These are phyloP conservation scores for Spondyliosoma cantharus DNA, from an alignment of 2,797 vertebrate genomes.

Conservation along the genomic window DNA sequence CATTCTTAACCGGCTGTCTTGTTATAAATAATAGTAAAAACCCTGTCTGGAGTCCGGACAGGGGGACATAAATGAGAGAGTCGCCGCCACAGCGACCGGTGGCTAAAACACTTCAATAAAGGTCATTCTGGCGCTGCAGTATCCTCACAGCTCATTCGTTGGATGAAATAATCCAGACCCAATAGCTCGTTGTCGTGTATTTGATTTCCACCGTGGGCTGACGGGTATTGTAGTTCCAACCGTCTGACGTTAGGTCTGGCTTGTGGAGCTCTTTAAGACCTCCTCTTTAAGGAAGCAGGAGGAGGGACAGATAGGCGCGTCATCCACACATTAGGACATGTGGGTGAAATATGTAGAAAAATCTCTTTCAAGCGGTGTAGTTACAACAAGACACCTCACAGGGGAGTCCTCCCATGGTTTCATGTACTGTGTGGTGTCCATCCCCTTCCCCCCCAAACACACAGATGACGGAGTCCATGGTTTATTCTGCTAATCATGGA, in stretches of 20 bases:
- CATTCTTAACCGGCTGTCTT: slow-evolving; percentile 75
- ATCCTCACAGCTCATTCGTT: slow-evolving; percentile 73
- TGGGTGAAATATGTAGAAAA: neutral
- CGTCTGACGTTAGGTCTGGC: fast-evolving
- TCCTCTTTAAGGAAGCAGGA: neutral
- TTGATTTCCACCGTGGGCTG: neutral
- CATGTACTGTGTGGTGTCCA: neutral
- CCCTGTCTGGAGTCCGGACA: neutral
- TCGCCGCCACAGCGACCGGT: slow-evolving; percentile 51
- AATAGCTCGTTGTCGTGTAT: slow-evolving; percentile 31
- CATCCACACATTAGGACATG: neutral
- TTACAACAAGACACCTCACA: neutral
- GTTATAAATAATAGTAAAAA: neutral
- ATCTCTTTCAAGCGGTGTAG: neutral
- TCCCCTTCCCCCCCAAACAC: neutral
- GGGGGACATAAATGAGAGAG: slow-evolving; percentile 24
- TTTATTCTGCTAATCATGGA: slow-evolving; percentile 70
- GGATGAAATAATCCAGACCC: slow-evolving; percentile 42
- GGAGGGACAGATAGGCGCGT: neutral
- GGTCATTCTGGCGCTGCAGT: slow-evolving; percentile 76
- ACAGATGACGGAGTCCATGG: slow-evolving; percentile 28
- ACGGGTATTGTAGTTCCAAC: slow-evolving; percentile 78
- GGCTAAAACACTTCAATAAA: slow-evolving; percentile 61
- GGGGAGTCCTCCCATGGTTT: neutral
- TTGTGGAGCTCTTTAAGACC: neutral